These are phyloP conservation scores for Otolemur crassicaudatus DNA, from an alignment of 2,797 vertebrate species.

Conservation along the genomic window DNA sequence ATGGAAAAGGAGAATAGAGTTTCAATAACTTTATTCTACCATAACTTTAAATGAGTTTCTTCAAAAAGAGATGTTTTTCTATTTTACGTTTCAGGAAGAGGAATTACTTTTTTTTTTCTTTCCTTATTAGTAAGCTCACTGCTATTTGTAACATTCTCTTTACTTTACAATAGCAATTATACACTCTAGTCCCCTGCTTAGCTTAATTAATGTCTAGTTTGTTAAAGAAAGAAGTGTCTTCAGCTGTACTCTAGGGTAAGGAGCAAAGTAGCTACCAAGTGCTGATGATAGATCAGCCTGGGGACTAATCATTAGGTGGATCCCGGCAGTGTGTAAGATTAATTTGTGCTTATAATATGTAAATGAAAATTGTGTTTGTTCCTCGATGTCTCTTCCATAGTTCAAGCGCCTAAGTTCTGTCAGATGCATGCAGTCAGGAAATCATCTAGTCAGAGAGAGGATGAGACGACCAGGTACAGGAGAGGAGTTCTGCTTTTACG, in stretches of 20 bases:
- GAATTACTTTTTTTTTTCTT: not conserved
- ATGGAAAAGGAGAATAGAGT: not conserved
- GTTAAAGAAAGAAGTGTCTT: conserved; percentile 78
- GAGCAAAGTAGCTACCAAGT: conserved; percentile 64
- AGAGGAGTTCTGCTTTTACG: not conserved
- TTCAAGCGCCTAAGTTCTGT: conserved; percentile 28
- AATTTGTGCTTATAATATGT: conserved; percentile 66
- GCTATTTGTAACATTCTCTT: conserved; percentile 70
- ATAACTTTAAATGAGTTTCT: conserved; percentile 41
- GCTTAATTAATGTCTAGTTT: conserved; percentile 85
- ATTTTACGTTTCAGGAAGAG: conserved; percentile 47
- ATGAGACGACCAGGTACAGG: not conserved
- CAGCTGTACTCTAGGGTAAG: conserved; percentile 74
- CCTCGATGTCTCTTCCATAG: conserved; percentile 1
- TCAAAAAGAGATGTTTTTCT: not conserved
- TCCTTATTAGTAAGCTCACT: conserved; percentile 65
- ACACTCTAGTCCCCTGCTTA: conserved; percentile 71
- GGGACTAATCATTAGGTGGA: conserved; percentile 55
- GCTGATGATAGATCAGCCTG: conserved; percentile 67
- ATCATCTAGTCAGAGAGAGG: not conserved
- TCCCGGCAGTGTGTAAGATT: conserved; percentile 37
- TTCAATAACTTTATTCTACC: not conserved
- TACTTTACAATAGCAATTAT: conserved; percentile 74
- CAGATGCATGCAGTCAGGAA: not conserved
- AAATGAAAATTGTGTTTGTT: conserved; percentile 59